Conservation (phyloP, 2,888 invertebrate genomes). For the Xestia sexstrigata region DNA sequence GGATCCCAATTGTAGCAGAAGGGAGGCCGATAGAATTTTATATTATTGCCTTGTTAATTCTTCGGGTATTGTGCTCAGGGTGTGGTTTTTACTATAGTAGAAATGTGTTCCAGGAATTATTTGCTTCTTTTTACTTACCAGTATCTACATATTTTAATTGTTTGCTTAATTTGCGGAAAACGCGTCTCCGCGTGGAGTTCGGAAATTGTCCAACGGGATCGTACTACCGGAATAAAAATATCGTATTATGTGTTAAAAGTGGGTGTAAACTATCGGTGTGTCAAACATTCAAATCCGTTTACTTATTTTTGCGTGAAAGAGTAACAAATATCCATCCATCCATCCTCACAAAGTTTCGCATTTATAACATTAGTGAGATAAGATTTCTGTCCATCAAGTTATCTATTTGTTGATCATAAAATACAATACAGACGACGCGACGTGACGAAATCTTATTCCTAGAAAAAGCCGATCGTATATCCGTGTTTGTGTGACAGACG, state of each 20-base stretch:
- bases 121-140: not conserved
- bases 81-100: not conserved
- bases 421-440: not conserved
- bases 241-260: not conserved
- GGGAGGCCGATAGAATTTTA: constrained; percentile 47
- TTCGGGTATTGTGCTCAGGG: constrained; percentile 7
- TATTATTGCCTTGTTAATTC: constrained; percentile 56
- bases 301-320: not conserved
- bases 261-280: not conserved
- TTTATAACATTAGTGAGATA: not conserved
- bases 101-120: not conserved
- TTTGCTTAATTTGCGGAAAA: not conserved
- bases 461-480: constrained; percentile 37
- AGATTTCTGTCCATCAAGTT: not conserved
- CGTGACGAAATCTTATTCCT: not conserved
- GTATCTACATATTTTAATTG: not conserved
- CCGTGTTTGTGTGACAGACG: constrained; percentile 43
- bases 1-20: constrained; percentile 43
- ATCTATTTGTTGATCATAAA: constrained; percentile 26
- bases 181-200: not conserved
- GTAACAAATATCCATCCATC: not conserved
- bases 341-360: not conserved
- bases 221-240: not conserved
- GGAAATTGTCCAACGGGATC: not conserved
- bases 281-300: not conserved